phyloP scores from a whole-genome alignment of 2,113 vertebrate genomes.

The Megaptera novaeangliae region DNA sequence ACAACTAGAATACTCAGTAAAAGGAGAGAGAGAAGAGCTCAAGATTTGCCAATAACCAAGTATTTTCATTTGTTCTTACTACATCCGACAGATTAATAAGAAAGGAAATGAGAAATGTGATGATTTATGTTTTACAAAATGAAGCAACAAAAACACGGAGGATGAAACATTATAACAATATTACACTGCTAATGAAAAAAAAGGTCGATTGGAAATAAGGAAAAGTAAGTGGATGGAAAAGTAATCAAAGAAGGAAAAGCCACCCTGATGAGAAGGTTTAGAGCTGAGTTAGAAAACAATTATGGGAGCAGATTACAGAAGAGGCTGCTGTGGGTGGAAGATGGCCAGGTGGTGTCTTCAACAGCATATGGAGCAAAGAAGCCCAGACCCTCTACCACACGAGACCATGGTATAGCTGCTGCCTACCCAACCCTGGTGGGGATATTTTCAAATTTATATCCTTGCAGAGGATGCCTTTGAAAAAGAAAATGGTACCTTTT shows the following conservation, averaged over 20 bases:
- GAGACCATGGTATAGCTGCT: background rate
- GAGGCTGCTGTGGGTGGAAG: background rate
- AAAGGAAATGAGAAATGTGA: background rate
- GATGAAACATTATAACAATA: background rate
- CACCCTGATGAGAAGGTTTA: background rate
- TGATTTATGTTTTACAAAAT: background rate
- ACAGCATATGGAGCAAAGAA: background rate
- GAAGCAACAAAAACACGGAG: background rate
- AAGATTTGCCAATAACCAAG: background rate
- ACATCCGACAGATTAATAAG: background rate
- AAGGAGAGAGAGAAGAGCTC: background rate
- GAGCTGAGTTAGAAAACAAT: background rate
- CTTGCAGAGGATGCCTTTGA: background rate
- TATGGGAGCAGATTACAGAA: background rate
- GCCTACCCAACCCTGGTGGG: background rate
- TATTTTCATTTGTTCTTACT: background rate
- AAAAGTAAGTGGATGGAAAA: background rate
- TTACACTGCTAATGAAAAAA: background rate
- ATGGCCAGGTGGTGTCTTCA: background rate
- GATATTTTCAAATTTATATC: background rate
- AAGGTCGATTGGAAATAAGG: background rate
- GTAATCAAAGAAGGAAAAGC: background rate
- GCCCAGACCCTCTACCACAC: background rate
- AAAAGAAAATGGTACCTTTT: background rate
- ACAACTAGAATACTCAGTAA: background rate